Evolutionary conservation across 2,888 invertebrate species (phyloP).

Genomic region (Tetanocera ferruginea): DNA sequence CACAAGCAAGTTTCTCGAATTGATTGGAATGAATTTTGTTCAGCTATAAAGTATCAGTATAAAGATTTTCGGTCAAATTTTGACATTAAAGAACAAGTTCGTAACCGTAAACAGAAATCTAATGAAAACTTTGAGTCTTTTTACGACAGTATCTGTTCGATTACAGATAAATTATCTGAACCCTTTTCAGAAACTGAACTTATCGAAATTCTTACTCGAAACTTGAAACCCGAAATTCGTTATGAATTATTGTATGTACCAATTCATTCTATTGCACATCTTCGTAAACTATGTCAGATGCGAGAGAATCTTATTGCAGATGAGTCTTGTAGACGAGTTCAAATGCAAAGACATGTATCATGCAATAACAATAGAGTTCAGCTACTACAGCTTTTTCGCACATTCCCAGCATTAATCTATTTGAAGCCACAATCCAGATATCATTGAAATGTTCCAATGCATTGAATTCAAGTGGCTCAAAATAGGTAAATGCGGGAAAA

Average conservation of each 20-base stretch:
- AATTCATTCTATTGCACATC: background rate
- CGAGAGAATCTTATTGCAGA: too few relatives aligned
- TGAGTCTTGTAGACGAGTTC: slow-evolving; percentile 5
- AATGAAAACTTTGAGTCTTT: background rate
- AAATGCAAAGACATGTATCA: background rate
- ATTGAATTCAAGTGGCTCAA: too few relatives aligned
- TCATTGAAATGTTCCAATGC: too few relatives aligned
- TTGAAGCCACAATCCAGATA: too few relatives aligned
- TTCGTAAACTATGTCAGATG: too few relatives aligned
- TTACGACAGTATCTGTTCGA: background rate
- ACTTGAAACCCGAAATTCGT: slow-evolving; percentile 21
- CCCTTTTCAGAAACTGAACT: slow-evolving; percentile 23
- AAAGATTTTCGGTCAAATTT: too few relatives aligned
- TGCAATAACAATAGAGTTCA: too few relatives aligned
- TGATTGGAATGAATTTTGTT: background rate
- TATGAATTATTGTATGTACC: slow-evolving; percentile 15
- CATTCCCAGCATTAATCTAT: too few relatives aligned
- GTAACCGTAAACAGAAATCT: background rate
- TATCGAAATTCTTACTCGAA: slow-evolving; percentile 32
- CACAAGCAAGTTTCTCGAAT: background rate
- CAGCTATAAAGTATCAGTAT: too few relatives aligned
- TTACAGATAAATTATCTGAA: slow-evolving; percentile 15
- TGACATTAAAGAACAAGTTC: too few relatives aligned
- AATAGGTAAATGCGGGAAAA: too few relatives aligned
- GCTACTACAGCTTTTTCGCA: too few relatives aligned